Evolutionary conservation across 2,888 invertebrate species (phyloP).

Genomic region (Frankliniella intonsa): DNA sequence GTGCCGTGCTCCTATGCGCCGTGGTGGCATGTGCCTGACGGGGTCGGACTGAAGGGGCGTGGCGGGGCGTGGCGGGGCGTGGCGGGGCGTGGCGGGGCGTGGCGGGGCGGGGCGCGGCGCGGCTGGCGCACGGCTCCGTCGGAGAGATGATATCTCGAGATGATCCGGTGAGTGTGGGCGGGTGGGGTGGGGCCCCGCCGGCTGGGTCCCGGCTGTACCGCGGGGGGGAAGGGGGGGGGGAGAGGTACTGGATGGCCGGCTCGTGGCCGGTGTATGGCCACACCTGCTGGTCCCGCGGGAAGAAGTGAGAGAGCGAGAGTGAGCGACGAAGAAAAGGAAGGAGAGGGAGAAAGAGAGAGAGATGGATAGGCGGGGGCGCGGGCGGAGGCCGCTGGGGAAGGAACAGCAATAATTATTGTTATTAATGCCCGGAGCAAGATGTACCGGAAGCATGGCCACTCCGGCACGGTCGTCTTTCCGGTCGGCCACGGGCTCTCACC

Average conservation of each 20-base stretch:
- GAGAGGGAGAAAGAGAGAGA: not conserved
- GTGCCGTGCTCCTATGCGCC: not conserved
- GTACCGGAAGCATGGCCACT: constrained; percentile 23
- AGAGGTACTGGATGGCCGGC: not conserved
- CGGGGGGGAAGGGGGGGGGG: not conserved
- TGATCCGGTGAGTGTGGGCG: constrained; percentile 25
- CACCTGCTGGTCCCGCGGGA: constrained; percentile 23
- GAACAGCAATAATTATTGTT: constrained; percentile 24
- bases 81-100: not conserved
- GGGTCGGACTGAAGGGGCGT: not conserved
- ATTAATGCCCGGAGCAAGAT: constrained; percentile 25
- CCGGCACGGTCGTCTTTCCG: constrained; percentile 17
- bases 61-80: not conserved
- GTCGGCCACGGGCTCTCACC: not conserved
- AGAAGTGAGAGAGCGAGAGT: not conserved
- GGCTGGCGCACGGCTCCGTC: not conserved
- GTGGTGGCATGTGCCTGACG: constrained; percentile 1
- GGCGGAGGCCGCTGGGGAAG: constrained; percentile 13
- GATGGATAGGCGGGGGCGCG: not conserved
- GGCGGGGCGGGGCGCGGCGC: not conserved
- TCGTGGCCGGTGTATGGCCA: constrained; percentile 14
- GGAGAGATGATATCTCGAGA: constrained; percentile 7
- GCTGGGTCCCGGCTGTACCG: not conserved
- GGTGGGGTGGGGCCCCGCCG: not conserved
- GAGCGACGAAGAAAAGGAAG: not conserved